phyloP scores from a whole-genome alignment of 2,797 vertebrate genomes.

The Sylvia borin region DNA sequence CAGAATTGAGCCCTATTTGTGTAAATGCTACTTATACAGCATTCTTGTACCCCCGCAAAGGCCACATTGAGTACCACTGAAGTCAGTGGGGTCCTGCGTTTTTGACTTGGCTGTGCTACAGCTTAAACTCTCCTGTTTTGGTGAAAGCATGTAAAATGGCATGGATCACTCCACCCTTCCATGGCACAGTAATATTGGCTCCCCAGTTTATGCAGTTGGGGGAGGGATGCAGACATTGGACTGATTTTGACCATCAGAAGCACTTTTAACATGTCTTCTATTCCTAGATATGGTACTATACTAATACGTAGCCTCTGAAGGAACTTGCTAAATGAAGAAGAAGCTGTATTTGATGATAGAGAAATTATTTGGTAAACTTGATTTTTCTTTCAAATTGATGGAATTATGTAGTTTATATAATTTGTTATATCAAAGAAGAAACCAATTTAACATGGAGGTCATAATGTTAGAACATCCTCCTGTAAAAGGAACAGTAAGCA shows the following conservation, averaged over 20 bases:
- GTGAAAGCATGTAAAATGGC: neutral
- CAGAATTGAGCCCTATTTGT: neutral
- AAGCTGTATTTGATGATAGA: neutral
- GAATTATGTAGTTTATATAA: neutral
- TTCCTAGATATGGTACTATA: neutral
- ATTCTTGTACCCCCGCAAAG: constrained; percentile 3
- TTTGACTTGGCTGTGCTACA: neutral
- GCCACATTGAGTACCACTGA: neutral
- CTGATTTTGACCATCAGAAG: neutral
- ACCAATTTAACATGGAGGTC: neutral
- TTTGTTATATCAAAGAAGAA: neutral
- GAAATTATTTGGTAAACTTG: neutral
- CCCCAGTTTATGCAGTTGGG: neutral
- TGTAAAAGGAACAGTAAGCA: neutral
- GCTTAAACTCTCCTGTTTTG: neutral
- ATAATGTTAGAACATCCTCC: neutral
- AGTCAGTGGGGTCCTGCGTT: neutral
- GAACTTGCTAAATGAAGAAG: neutral
- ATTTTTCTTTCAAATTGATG: neutral
- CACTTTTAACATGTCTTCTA: neutral
- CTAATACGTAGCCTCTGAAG: neutral
- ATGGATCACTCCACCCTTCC: neutral
- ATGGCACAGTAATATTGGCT: neutral
- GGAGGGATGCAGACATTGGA: neutral
- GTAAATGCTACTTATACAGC: neutral